Percentiles rank a stretch among this genome's conserved stretches.
phyloP scores from a whole-genome alignment of 2,113 vertebrate species.

The Melanerpes aurifrons region DNA sequence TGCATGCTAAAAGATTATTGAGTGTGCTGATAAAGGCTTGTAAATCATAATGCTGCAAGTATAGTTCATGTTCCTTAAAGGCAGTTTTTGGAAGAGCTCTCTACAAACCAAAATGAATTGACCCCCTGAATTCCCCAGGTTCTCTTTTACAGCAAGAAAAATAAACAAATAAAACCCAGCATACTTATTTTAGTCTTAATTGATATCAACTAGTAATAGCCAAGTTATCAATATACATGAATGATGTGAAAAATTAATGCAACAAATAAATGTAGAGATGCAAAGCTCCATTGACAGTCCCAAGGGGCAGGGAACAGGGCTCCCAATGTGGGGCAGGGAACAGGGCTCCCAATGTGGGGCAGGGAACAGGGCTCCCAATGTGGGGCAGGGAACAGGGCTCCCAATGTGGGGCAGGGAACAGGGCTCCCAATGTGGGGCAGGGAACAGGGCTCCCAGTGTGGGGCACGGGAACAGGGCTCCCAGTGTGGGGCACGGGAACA shows the following conservation, averaged over 20 bases:
- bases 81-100: not conserved
- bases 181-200: not conserved
- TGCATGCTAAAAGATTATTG: not conserved
- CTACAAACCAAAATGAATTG: not conserved
- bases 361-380: not conserved
- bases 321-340: too few relatives aligned
- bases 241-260: too few relatives aligned
- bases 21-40: not conserved
- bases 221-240: too few relatives aligned
- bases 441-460: not conserved
- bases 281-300: not conserved
- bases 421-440: not conserved
- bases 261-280: not conserved
- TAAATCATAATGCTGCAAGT: not conserved
- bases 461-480: too few relatives aligned
- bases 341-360: too few relatives aligned
- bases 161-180: too few relatives aligned
- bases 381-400: too few relatives aligned
- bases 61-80: not conserved
- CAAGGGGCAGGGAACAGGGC: not conserved
- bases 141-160: not conserved
- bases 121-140: not conserved
- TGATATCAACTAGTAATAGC: too few relatives aligned
- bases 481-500: too few relatives aligned
- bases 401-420: too few relatives aligned